A percentile compares a stretch with the other conserved stretches of the same genome.
phyloP scores from a whole-genome alignment of 2,797 vertebrate genomes.

The Coregonus ussuriensis region DNA sequence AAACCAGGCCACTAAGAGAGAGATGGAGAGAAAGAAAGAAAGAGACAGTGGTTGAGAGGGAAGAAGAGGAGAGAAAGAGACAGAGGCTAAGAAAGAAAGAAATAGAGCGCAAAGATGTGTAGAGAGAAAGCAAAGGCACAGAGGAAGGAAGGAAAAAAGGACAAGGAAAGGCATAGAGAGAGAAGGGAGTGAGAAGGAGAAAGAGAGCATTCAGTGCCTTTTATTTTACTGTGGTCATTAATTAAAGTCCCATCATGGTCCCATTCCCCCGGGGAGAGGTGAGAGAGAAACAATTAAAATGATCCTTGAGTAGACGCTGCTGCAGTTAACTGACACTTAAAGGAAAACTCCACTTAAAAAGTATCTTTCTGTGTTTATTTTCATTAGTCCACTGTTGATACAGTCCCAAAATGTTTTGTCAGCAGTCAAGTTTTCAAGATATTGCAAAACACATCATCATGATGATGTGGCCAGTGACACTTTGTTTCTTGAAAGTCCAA shows the following conservation, averaged over 20 bases:
- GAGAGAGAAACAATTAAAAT: conserved; percentile 79
- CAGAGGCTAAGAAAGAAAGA: neutral
- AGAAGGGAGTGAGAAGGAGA: neutral
- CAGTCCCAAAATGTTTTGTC: too few relatives aligned
- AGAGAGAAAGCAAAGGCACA: too few relatives aligned
- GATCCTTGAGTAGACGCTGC: conserved; percentile 69
- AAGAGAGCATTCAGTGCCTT: conserved; percentile 49
- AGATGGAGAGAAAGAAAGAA: neutral
- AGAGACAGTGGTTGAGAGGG: neutral
- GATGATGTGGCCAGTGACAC: too few relatives aligned
- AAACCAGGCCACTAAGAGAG: conserved; percentile 33
- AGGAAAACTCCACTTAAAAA: too few relatives aligned
- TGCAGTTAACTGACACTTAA: conserved; percentile 1
- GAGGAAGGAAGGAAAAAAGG: neutral
- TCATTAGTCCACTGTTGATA: conserved; percentile 32
- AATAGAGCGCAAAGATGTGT: too few relatives aligned
- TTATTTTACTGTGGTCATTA: conserved; percentile 76
- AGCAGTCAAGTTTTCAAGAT: too few relatives aligned
- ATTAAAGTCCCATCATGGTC: conserved; percentile 76
- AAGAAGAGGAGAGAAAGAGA: neutral
- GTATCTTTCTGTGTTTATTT: too few relatives aligned
- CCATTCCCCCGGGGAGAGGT: conserved; percentile 69
- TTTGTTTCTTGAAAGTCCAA: too few relatives aligned
- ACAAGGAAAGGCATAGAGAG: neutral
- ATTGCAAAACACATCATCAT: too few relatives aligned